Evolutionary conservation across 2,888 invertebrate species (phyloP).

Genomic region (Herminia tarsipennalis): DNA sequence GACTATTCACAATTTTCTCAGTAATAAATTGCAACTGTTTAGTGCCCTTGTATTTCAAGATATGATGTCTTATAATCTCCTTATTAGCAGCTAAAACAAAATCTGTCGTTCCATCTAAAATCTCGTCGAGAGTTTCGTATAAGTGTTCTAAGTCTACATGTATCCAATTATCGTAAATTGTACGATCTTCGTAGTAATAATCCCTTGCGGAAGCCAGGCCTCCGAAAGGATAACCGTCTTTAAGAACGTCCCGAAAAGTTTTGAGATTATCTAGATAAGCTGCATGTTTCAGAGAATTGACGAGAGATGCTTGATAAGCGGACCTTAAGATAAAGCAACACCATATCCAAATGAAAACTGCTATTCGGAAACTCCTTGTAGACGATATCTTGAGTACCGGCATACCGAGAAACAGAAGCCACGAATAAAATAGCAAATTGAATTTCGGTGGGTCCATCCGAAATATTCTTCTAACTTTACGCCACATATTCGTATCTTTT

Average conservation of each 20-base stretch:
- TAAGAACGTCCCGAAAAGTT: constrained; percentile 50
- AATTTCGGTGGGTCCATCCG: constrained; percentile 47
- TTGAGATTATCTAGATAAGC: constrained; percentile 44
- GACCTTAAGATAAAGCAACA: constrained; percentile 60
- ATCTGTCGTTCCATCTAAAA: constrained; percentile 52
- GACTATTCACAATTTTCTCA: constrained; percentile 62
- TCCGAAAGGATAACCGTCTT: constrained; percentile 48
- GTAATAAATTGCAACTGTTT: constrained; percentile 60
- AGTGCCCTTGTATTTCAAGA: constrained; percentile 49
- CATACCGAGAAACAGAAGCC: constrained; percentile 60
- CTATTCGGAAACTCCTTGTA: constrained; percentile 43
- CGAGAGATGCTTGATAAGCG: constrained; percentile 62
- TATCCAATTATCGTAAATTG: constrained; percentile 56
- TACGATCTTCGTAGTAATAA: constrained; percentile 54
- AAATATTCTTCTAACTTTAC: constrained; percentile 38
- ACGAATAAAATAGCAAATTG: constrained; percentile 63
- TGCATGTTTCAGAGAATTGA: constrained; percentile 54
- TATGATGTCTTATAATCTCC: constrained; percentile 49
- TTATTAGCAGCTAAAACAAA: constrained; percentile 62
- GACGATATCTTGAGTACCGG: constrained; percentile 52
- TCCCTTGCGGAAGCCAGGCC: constrained; percentile 52
- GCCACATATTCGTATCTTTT: constrained; percentile 45
- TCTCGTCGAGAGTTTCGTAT: constrained; percentile 42
- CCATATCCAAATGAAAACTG: constrained; percentile 62
- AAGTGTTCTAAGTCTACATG: constrained; percentile 34